phyloP scores from a whole-genome alignment of 2,113 vertebrate genomes.

The Dromaius novaehollandiae region DNA sequence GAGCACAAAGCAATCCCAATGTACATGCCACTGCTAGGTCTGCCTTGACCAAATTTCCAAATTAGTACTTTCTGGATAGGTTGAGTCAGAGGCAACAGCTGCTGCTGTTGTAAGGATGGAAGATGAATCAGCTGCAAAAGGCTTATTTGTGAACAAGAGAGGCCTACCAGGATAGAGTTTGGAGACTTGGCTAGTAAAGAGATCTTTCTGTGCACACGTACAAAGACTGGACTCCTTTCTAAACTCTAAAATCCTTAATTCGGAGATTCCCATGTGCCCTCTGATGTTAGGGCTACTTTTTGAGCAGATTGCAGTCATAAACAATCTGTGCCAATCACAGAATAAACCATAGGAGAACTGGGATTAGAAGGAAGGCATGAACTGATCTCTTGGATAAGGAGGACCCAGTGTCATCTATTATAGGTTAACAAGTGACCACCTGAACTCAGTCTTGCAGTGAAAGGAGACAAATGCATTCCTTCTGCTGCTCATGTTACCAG shows the following conservation, averaged over 20 bases:
- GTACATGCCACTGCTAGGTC: background rate
- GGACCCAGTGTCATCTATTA: background rate
- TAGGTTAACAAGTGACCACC: background rate
- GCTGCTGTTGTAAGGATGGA: conserved; percentile 28
- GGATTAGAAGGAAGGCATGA: background rate
- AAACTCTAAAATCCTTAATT: background rate
- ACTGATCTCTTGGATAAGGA: background rate
- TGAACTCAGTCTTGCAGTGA: background rate
- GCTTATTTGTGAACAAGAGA: background rate
- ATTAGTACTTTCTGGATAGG: conserved; percentile 2
- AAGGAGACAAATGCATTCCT: background rate
- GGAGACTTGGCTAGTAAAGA: background rate
- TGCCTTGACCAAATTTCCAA: conserved; percentile 24
- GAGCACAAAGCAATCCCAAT: background rate
- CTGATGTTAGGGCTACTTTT: background rate
- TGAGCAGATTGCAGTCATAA: background rate
- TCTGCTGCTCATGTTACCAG: background rate
- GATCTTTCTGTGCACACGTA: background rate
- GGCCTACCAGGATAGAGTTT: background rate
- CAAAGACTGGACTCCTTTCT: background rate
- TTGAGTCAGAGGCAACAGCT: conserved; percentile 52
- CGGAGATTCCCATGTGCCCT: background rate
- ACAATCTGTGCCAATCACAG: background rate
- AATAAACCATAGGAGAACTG: background rate
- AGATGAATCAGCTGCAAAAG: conserved; percentile 10